phyloP scores from a whole-genome alignment of 2,888 invertebrate species.

The Athrips mouffetella region DNA sequence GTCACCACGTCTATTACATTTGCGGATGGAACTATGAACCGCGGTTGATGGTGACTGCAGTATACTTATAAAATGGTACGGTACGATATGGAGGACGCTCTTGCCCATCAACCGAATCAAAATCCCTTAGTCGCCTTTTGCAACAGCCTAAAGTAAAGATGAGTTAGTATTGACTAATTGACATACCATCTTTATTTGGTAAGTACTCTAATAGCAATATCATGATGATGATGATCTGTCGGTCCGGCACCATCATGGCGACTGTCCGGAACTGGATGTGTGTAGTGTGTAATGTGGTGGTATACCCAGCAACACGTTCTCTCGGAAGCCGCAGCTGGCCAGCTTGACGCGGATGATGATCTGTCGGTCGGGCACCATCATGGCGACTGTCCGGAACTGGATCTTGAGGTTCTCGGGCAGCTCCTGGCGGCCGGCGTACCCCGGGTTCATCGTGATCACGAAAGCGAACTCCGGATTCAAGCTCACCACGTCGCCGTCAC shows the following conservation, averaged over 20 bases:
- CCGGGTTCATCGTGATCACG: slow-evolving; percentile 94
- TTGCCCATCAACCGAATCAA: too few species aligned
- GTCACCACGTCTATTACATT: too few species aligned
- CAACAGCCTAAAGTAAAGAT: too few species aligned
- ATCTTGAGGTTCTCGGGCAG: slow-evolving; percentile 94
- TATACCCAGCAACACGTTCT: slow-evolving; percentile 85
- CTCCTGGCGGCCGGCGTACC: slow-evolving; percentile 94
- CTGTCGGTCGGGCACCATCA: slow-evolving; percentile 96
- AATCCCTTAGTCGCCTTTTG: too few species aligned
- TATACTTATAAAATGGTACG: too few species aligned
- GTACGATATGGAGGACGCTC: too few species aligned
- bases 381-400: slow-evolving; percentile 91
- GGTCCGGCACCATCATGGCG: slow-evolving; percentile 99
- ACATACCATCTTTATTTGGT: too few species aligned
- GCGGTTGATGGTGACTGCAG: too few species aligned
- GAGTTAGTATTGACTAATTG: too few species aligned
- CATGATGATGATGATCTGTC: slow-evolving; percentile 97
- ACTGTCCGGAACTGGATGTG: slow-evolving; percentile 98
- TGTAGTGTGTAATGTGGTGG: too few species aligned
- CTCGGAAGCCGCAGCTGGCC: slow-evolving; percentile 93
- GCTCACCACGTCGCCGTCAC: slow-evolving; percentile 89
- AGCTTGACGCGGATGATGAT: slow-evolving; percentile 94
- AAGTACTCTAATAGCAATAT: too few species aligned
- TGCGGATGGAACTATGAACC: too few species aligned
- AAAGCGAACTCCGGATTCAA: slow-evolving; percentile 92